phyloP scores from a whole-genome alignment of 2,113 vertebrate genomes.

The Pollimyrus isidori region DNA sequence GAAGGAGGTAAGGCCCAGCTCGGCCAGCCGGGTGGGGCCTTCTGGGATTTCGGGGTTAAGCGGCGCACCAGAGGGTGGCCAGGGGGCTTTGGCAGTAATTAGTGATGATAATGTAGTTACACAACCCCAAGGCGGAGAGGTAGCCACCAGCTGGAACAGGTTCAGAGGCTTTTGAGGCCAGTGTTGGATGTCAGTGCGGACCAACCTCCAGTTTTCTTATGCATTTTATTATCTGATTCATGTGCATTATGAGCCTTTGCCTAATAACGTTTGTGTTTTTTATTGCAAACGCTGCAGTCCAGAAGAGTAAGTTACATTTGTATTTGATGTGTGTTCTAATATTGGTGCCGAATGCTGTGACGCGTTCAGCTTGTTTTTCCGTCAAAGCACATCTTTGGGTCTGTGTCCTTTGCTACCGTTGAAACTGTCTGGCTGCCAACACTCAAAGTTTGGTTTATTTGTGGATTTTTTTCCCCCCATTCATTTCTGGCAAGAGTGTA shows the following conservation, averaged over 20 bases:
- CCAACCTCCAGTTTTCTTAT: not conserved
- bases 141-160: not conserved
- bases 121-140: not conserved
- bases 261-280: slow-evolving; percentile 6
- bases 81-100: not conserved
- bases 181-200: not conserved
- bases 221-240: not conserved
- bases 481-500: not conserved
- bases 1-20: slow-evolving; percentile 51
- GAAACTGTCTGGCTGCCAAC: not conserved
- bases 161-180: not conserved
- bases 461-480: not conserved
- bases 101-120: not conserved
- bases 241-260: not conserved
- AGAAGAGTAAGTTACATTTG: slow-evolving; percentile 39
- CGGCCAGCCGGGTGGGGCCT: not conserved
- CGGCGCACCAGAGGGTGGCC: not conserved
- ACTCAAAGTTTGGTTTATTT: not conserved
- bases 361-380: not conserved
- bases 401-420: not conserved
- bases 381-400: not conserved
- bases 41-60: not conserved
- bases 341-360: not conserved
- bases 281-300: slow-evolving; percentile 26
- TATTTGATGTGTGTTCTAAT: not conserved